Percentiles rank a stretch among this genome's conserved stretches.
Evolutionary conservation across 2,113 vertebrate genomes (phyloP).

Genomic region (Mastomys natalensis): DNA sequence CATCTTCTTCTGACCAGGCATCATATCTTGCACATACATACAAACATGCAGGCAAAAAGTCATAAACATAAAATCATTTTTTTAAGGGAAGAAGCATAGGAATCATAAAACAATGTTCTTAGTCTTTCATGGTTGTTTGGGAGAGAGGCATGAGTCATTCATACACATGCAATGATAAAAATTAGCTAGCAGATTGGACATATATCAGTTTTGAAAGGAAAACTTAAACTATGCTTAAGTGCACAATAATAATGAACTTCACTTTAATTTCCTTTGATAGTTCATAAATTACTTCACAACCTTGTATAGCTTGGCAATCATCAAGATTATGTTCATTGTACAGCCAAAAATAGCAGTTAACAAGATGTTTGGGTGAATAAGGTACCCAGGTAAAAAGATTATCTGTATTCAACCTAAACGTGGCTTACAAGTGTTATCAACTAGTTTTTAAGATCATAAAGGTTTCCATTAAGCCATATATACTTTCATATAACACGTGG

Average conservation of each 20-base stretch:
- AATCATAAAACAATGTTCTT: neutral
- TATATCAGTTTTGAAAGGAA: neutral
- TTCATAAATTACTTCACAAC: neutral
- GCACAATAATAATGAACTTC: neutral
- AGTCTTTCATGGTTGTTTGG: neutral
- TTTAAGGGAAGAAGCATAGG: neutral
- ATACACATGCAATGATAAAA: neutral
- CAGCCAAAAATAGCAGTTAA: conserved; percentile 3
- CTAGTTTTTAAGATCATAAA: conserved; percentile 38
- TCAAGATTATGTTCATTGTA: neutral
- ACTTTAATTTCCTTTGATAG: neutral
- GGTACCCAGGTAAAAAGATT: neutral
- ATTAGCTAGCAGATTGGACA: neutral
- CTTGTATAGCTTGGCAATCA: neutral
- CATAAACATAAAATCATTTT: neutral
- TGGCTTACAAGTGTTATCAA: neutral
- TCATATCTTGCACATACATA: neutral
- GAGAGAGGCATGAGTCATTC: neutral
- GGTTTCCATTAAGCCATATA: neutral
- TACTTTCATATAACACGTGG: conserved; percentile 4
- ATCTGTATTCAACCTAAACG: neutral
- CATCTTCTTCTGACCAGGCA: neutral
- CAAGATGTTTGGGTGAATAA: neutral
- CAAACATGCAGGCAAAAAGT: neutral
- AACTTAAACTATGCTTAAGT: neutral